Base-by-base conservation (phyloP, 37 sponge, comb jelly and placozoan species). In the Chondrosia reniformis region DNA sequence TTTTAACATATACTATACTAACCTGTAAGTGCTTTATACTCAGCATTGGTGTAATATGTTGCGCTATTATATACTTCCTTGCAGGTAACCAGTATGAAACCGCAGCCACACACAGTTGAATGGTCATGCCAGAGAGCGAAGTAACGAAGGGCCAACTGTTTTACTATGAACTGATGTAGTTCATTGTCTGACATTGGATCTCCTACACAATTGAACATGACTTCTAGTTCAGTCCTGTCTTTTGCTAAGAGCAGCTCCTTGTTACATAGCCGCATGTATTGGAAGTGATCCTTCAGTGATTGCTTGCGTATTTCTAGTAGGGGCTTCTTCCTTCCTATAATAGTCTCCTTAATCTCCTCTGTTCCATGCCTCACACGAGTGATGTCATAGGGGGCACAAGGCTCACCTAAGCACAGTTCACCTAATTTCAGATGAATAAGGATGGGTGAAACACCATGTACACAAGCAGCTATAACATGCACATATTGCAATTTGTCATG, bases 121-220 rank as follows among this genome's bases (percentile, higher is more conserved):
- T 80, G 80, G 36, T 80, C 80, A 67, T 80, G 80, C 80, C 80
- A 80, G 4, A 80, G 27, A 61, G 63, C 63, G n/a, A 61, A 61
- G 63, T 61, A 8, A 28, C 63, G 63, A 28, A 22, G 63, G n/a
- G 63, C 27, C 8, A 61, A 25, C 8, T 12, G 27, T 25, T 12
- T 22, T 61, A 8, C 27, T 8, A 61, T 28, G 27, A 25, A 22
- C 17, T 61, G 63, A 8, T 61, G 17, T 8, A 61, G 63, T 8
- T 61, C 63, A 61, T 8, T 61, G 63, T 61, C 63, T 25, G 63
- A 61, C 63, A 61, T 61, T 8, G 13, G 17, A 28, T 22, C 27
- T 12, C 27, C 17, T 28, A 9, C 25, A 12, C n/a, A 8, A 22
- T 28, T 28, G n/a, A 61, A 22, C 27, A 61, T 9, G 8, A 8